Conservation (phyloP, 2,888 invertebrate species). For the Pomacea canaliculata region DNA sequence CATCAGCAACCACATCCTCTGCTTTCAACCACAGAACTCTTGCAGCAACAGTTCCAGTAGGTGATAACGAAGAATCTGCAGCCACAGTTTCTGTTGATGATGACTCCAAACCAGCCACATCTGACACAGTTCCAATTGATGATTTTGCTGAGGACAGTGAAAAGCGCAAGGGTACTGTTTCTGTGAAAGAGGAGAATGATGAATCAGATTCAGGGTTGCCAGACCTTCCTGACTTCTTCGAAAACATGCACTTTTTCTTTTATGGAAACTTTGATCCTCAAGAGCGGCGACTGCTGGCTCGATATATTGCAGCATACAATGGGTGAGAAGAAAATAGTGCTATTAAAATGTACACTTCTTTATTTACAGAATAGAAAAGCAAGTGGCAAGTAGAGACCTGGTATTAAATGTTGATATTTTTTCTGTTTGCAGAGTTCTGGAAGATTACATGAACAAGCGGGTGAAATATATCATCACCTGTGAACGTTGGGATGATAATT, state of each 20-base stretch:
- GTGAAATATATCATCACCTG: slow-evolving; percentile 69
- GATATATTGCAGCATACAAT: slow-evolving; percentile 75
- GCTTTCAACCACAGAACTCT: slow-evolving; percentile 11
- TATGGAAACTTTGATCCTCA: slow-evolving; percentile 60
- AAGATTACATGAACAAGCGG: slow-evolving; percentile 69
- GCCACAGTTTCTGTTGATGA: too few species aligned
- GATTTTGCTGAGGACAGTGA: slow-evolving; percentile 62
- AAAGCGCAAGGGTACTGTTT: slow-evolving; percentile 9
- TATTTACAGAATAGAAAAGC: too few species aligned
- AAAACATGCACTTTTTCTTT: slow-evolving; percentile 63
- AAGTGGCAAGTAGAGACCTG: too few species aligned
- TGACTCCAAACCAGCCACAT: slow-evolving; percentile 6
- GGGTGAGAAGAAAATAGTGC: slow-evolving; percentile 69
- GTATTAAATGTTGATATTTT: too few species aligned
- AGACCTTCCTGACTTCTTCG: slow-evolving; percentile 63
- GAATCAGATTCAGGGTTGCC: slow-evolving; percentile 56
- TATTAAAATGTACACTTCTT: too few species aligned
- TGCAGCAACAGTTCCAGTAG: neutral
- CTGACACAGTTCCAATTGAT: slow-evolving; percentile 39
- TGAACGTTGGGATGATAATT: slow-evolving; percentile 69
- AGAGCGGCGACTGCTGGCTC: slow-evolving; percentile 49
- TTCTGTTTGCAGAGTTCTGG: slow-evolving; percentile 54
- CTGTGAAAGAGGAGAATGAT: slow-evolving; percentile 28
- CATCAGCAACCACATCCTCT: too few species aligned
- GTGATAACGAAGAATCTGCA: slow-evolving; percentile 27